A percentile compares a stretch with the other conserved stretches of the same genome.
phyloP scores from a whole-genome alignment of 2,797 vertebrate species.

The Schizothorax lantsangensis region DNA sequence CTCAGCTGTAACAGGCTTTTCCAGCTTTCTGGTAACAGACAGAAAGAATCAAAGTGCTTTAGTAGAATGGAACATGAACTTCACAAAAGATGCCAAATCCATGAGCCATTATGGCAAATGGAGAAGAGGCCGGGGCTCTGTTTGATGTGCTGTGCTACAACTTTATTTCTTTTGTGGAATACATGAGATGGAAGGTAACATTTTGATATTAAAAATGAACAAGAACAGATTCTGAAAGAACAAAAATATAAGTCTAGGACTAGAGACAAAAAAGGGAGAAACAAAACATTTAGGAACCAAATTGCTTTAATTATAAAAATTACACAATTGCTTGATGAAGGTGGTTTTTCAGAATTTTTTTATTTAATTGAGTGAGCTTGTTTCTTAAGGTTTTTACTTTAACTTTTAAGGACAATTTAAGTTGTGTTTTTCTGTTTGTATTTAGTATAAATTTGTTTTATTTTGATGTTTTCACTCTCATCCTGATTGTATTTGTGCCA shows the following conservation, averaged over 20 bases:
- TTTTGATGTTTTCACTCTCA: too few relatives aligned
- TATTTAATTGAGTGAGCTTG: neutral
- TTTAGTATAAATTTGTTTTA: too few relatives aligned
- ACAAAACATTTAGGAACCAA: neutral
- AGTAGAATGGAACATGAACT: conserved; percentile 18
- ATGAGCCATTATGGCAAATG: conserved; percentile 49
- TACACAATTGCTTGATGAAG: neutral
- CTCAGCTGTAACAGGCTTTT: conserved; percentile 24
- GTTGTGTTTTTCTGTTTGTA: too few relatives aligned
- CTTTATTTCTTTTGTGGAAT: neutral
- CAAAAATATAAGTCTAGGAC: neutral
- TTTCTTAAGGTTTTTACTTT: neutral
- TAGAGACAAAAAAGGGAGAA: neutral
- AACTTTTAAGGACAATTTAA: neutral
- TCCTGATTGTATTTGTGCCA: too few relatives aligned
- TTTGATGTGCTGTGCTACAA: conserved; percentile 2
- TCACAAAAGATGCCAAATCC: conserved; percentile 29
- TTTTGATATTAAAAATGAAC: neutral
- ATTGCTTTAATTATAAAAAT: neutral
- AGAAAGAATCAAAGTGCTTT: conserved; percentile 40
- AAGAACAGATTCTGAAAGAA: neutral
- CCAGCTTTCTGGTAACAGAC: conserved; percentile 35
- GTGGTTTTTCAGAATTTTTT: neutral
- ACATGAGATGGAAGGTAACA: neutral
- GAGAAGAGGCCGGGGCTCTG: conserved; percentile 16